Percentiles rank a stretch among this genome's conserved stretches.
These are phyloP conservation scores for Anguilla rostrata DNA, from an alignment of 2,113 vertebrate species.

Conservation along the genomic window DNA sequence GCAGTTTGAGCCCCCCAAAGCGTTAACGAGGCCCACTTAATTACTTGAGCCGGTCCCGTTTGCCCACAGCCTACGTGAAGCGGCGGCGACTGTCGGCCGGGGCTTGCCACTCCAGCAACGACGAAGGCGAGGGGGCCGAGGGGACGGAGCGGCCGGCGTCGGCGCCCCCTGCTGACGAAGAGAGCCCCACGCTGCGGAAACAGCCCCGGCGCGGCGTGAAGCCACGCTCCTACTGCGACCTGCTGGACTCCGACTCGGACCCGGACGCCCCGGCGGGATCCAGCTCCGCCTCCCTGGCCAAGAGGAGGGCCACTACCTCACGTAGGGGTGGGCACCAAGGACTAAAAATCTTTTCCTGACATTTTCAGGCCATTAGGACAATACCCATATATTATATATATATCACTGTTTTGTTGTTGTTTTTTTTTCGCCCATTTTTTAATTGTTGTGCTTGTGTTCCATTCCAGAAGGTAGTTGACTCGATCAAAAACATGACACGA, in stretches of 20 bases:
- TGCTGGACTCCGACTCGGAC: constrained; percentile 82
- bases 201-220: constrained; percentile 78
- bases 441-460: neutral
- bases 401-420: neutral
- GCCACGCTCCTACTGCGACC: constrained; percentile 81
- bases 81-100: constrained; percentile 24
- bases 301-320: constrained; percentile 32
- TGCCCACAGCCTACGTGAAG: constrained; percentile 58
- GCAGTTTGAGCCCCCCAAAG: neutral
- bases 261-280: constrained; percentile 48
- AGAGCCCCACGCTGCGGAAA: constrained; percentile 60
- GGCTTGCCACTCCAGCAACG: constrained; percentile 43
- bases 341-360: neutral
- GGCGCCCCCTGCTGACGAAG: constrained; percentile 36
- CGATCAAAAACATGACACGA: neutral
- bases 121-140: constrained; percentile 57
- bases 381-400: neutral
- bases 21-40: neutral
- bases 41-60: constrained; percentile 24
- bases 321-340: constrained; percentile 12
- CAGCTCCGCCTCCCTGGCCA: constrained; percentile 23
- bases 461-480: neutral
- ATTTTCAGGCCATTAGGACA: neutral
- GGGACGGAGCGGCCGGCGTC: constrained; percentile 45
- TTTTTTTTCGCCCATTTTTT: neutral